Evolutionary conservation across 2,888 invertebrate species (phyloP).

Genomic region (Cetonia aurata): DNA sequence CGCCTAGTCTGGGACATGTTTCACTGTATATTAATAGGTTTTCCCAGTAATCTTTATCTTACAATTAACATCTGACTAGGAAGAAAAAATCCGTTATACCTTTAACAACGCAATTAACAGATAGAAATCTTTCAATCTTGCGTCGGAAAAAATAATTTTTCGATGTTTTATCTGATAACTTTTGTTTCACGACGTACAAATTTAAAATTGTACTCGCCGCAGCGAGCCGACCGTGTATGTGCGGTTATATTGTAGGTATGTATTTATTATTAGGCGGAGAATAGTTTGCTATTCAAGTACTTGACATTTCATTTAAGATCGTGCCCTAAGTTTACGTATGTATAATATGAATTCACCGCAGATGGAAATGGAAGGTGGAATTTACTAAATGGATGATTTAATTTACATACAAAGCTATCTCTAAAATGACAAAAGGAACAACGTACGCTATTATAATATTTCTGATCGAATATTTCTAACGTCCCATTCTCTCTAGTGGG

Average conservation of each 20-base stretch:
- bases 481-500: constrained; percentile 7
- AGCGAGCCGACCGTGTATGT: too few species aligned
- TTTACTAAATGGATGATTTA: constrained; percentile 39
- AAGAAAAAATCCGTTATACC: too few species aligned
- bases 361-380: constrained; percentile 35
- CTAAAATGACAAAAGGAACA: constrained; percentile 30
- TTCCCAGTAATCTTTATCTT: too few species aligned
- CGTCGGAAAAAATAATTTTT: constrained; percentile 24
- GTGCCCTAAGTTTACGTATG: constrained; percentile 15
- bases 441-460: constrained; percentile 26
- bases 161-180: constrained; percentile 6
- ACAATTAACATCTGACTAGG: too few species aligned
- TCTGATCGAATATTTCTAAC: constrained; percentile 29
- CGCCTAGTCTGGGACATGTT: too few species aligned
- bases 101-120: constrained; percentile 29
- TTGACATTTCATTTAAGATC: constrained; percentile 35
- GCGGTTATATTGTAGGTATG: background rate
- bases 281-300: constrained; percentile 33
- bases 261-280: constrained; percentile 8
- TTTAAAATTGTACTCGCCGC: background rate
- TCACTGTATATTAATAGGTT: too few species aligned
- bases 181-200: constrained; percentile 27
- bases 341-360: background rate
- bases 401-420: constrained; percentile 41
- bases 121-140: constrained; percentile 20